phyloP scores from a whole-genome alignment of 2,888 invertebrate species.

The Phania funesta region DNA sequence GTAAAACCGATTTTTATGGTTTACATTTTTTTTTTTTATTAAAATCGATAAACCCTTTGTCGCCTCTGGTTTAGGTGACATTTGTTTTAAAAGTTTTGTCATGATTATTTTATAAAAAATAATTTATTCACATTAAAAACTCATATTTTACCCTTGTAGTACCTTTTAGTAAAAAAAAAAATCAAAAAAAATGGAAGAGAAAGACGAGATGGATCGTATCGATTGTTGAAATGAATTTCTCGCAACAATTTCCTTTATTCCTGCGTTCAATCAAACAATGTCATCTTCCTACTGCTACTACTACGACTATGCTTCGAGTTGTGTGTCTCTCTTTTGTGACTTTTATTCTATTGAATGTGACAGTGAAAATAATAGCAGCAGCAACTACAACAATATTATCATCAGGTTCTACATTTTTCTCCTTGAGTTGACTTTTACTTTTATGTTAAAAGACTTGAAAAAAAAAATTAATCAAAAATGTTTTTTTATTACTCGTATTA shows the following conservation, averaged over 20 bases:
- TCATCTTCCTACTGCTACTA: too few relatives aligned
- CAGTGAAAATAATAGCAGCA: not conserved
- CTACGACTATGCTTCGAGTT: too few relatives aligned
- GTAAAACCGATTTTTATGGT: too few relatives aligned
- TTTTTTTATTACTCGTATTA: slow-evolving; percentile 35
- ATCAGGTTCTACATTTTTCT: slow-evolving; percentile 47
- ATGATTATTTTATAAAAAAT: slow-evolving; percentile 10
- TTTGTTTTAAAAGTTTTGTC: slow-evolving; percentile 37
- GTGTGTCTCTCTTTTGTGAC: too few relatives aligned
- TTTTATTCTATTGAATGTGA: not conserved
- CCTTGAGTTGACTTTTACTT: slow-evolving; percentile 60
- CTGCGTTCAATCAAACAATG: too few relatives aligned
- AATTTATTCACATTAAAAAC: slow-evolving; percentile 23
- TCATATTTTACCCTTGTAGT: slow-evolving; percentile 4
- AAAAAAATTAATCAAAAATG: not conserved
- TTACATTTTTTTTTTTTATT: too few relatives aligned
- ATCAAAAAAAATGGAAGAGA: not conserved
- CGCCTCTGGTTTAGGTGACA: not conserved
- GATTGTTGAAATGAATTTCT: slow-evolving; percentile 41
- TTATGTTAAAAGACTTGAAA: not conserved
- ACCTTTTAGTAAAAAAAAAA: slow-evolving; percentile 21
- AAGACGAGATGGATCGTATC: not conserved
- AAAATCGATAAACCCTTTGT: not conserved
- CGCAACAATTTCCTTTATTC: slow-evolving; percentile 22
- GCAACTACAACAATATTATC: slow-evolving; percentile 10